Percentiles rank a stretch among this genome's conserved stretches.
Evolutionary conservation across 2,113 vertebrate species (phyloP).

Genomic region (Mirza zaza): DNA sequence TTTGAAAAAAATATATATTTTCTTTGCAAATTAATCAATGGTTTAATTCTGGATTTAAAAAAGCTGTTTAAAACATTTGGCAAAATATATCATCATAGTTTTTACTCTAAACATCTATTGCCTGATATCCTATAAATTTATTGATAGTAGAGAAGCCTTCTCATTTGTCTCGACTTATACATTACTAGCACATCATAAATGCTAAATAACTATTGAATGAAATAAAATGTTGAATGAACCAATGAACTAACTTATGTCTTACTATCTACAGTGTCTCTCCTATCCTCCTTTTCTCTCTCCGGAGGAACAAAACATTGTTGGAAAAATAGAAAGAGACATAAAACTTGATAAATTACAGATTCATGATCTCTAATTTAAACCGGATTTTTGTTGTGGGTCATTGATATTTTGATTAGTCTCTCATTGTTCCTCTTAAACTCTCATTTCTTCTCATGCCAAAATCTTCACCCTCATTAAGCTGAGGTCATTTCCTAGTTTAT

Average conservation of each 20-base stretch:
- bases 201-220: not conserved
- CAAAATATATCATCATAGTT: not conserved
- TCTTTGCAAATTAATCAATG: not conserved
- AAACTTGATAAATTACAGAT: not conserved
- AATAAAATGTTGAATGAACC: not conserved
- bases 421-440: conserved; percentile 3
- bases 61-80: not conserved
- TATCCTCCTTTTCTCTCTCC: too few species aligned
- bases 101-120: not conserved
- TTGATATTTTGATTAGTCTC: conserved; percentile 48
- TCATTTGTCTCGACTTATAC: not conserved
- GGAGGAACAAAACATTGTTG: not conserved
- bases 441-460: conserved; percentile 21
- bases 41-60: not conserved
- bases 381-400: conserved; percentile 21
- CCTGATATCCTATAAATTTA: not conserved
- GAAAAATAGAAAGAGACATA: not conserved
- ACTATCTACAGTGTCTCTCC: not conserved
- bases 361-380: not conserved
- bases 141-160: not conserved
- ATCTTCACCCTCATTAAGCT: conserved; percentile 42
- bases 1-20: not conserved
- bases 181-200: not conserved
- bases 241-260: not conserved
- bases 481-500: not conserved